phyloP scores from a whole-genome alignment of 2,797 vertebrate species.

The Amblyraja radiata region DNA sequence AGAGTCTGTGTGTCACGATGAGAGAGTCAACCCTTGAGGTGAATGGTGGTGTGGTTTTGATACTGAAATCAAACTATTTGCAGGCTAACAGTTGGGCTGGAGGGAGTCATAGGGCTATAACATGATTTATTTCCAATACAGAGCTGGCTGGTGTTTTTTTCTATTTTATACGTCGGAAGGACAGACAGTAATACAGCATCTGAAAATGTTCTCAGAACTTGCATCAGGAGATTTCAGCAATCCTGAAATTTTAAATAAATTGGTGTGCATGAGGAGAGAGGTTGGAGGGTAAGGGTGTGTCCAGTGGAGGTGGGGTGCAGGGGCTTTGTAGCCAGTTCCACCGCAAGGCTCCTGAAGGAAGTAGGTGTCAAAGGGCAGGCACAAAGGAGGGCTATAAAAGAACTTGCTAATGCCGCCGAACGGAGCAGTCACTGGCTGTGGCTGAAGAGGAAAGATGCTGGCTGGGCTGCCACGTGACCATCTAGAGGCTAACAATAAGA shows the following conservation, averaged over 20 bases:
- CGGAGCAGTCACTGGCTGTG: too few relatives aligned
- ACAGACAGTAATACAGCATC: background rate
- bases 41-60: background rate
- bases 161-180: background rate
- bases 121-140: too few relatives aligned
- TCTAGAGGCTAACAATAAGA: too few relatives aligned
- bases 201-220: background rate
- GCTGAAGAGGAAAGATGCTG: too few relatives aligned
- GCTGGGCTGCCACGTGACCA: too few relatives aligned
- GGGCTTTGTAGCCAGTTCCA: too few relatives aligned
- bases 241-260: background rate
- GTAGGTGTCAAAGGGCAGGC: too few relatives aligned
- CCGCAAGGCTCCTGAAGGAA: too few relatives aligned
- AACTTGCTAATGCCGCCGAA: too few relatives aligned
- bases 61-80: background rate
- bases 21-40: background rate
- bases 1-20: background rate
- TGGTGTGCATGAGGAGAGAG: background rate
- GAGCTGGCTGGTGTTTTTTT: background rate
- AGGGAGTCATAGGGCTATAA: background rate
- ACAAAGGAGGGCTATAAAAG: too few relatives aligned
- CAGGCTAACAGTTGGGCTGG: background rate
- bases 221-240: background rate
- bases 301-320: too few relatives aligned
- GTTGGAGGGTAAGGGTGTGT: too few relatives aligned